Percentiles rank a stretch among this genome's conserved stretches.
These are phyloP conservation scores for Drosophila bifasciata DNA, from an alignment of 1,140 invertebrate genomes.

Conservation along the genomic window DNA sequence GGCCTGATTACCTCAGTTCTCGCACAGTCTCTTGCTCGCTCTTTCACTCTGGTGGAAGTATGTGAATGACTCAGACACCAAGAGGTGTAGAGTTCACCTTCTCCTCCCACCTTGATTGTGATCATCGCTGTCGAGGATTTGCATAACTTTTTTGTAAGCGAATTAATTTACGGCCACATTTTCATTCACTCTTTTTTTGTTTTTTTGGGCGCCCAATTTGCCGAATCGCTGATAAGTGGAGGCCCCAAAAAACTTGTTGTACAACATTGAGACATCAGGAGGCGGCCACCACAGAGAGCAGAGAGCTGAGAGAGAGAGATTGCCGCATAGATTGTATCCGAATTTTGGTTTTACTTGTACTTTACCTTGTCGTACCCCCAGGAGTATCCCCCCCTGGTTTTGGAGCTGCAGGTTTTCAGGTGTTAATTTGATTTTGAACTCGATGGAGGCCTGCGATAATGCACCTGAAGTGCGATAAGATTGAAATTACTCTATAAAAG, in stretches of 20 bases:
- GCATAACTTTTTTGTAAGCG: slow-evolving; percentile 55
- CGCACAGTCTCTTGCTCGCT: too few species aligned
- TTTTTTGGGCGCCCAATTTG: slow-evolving; percentile 46
- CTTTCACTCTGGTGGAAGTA: too few species aligned
- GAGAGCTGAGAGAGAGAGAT: slow-evolving; percentile 40
- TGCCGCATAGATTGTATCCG: slow-evolving; percentile 58
- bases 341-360: slow-evolving; percentile 33
- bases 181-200: slow-evolving; percentile 46
- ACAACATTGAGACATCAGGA: slow-evolving; percentile 24
- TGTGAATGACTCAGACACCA: too few species aligned
- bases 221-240: slow-evolving; percentile 56
- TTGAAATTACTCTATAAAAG: slow-evolving; percentile 43
- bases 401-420: slow-evolving; percentile 35
- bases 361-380: neutral
- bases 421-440: slow-evolving; percentile 75
- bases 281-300: slow-evolving; percentile 56
- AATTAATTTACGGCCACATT: slow-evolving; percentile 76
- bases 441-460: slow-evolving; percentile 55
- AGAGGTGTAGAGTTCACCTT: too few species aligned
- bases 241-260: slow-evolving; percentile 58
- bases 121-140: slow-evolving; percentile 33
- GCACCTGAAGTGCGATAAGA: slow-evolving; percentile 69
- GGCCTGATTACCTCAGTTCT: slow-evolving; percentile 55
- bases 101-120: too few species aligned
- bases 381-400: slow-evolving; percentile 6